Evolutionary conservation across 2,797 vertebrate genomes (phyloP).

Genomic region (Poeciliopsis gracilis): DNA sequence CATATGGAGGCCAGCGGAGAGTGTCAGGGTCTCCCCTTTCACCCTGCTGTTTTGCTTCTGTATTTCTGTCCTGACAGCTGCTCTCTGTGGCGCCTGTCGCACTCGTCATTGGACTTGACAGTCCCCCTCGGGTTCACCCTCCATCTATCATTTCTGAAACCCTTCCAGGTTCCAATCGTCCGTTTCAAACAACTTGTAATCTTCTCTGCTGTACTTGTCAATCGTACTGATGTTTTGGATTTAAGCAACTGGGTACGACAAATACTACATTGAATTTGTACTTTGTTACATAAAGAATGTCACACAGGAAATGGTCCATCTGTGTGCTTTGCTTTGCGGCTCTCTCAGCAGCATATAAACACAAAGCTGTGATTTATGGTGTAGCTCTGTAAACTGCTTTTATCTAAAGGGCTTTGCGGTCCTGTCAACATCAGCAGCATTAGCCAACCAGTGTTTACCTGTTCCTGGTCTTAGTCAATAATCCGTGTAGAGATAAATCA

Average conservation of each 20-base stretch:
- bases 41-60: constrained; percentile 44
- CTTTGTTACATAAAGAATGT: neutral
- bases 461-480: constrained; percentile 16
- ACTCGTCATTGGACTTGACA: constrained; percentile 38
- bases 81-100: constrained; percentile 25
- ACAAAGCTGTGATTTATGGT: constrained; percentile 11
- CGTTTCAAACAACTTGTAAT: neutral
- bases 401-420: constrained; percentile 16
- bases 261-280: neutral
- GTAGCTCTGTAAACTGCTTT: constrained; percentile 21
- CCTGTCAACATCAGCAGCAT: constrained; percentile 5
- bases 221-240: neutral
- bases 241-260: neutral
- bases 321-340: neutral
- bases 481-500: constrained; percentile 33
- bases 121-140: constrained; percentile 12
- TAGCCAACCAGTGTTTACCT: constrained; percentile 13
- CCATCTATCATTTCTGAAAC: constrained; percentile 35
- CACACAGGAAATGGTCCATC: neutral
- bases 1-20: constrained; percentile 23
- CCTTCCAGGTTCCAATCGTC: neutral
- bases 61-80: constrained; percentile 59
- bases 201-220: neutral
- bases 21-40: constrained; percentile 40
- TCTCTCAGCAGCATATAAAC: neutral